Conservation (phyloP, 2,888 invertebrate species). For the Cheiracanthium punctorium region DNA sequence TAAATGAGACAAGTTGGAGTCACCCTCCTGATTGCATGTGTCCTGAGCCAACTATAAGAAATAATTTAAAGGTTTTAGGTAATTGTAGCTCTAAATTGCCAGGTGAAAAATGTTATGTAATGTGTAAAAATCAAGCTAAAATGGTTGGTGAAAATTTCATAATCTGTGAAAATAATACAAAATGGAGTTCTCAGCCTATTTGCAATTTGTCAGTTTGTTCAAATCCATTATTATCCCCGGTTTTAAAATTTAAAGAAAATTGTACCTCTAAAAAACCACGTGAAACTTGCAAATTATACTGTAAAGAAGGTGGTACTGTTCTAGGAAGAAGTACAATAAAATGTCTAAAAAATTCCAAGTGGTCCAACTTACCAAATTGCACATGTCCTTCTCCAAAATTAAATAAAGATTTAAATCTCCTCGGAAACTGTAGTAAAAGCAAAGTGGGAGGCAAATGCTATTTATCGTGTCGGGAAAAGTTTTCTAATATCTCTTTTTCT, state of each 20-base stretch:
- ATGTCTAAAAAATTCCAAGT: neutral
- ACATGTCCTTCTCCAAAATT: constrained; percentile 14
- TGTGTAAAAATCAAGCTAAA: neutral
- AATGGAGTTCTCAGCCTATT: neutral
- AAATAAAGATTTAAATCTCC: neutral
- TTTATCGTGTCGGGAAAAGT: neutral
- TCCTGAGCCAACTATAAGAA: neutral
- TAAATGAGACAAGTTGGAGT: neutral
- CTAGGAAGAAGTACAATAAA: neutral
- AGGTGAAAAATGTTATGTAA: neutral
- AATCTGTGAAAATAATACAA: neutral
- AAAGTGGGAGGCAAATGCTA: neutral
- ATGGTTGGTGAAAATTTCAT: neutral
- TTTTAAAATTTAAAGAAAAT: neutral
- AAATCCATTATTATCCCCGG: neutral
- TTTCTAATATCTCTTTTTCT: neutral
- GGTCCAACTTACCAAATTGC: neutral
- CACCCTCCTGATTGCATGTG: neutral
- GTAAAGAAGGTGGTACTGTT: constrained; percentile 6
- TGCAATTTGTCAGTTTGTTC: neutral
- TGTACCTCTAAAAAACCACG: neutral
- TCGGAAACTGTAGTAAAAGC: neutral
- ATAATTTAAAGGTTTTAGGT: neutral
- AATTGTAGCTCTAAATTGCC: neutral
- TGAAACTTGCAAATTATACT: neutral